phyloP scores from a whole-genome alignment of 92 coral and sea anemone species.

The Porites lobata region DNA sequence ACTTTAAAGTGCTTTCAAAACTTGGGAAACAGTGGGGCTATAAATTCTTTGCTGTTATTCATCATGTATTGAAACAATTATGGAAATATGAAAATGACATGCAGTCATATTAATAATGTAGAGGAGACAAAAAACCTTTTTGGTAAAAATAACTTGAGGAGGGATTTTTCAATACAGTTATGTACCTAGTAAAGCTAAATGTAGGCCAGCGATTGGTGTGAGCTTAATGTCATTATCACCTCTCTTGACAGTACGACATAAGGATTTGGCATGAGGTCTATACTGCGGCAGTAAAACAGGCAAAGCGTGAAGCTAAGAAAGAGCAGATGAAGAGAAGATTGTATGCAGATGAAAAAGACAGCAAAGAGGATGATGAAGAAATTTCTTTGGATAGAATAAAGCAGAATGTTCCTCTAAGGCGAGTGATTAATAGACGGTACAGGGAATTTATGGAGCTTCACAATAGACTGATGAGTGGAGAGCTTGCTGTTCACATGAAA shows the following conservation, averaged over 20 bases:
- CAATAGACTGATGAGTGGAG: constrained; percentile 80
- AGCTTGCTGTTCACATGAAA: constrained; percentile 78
- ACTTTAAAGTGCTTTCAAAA: too few relatives aligned
- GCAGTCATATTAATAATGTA: too few relatives aligned
- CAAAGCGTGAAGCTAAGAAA: constrained; percentile 46
- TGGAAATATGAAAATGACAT: too few relatives aligned
- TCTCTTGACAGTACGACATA: constrained; percentile 77
- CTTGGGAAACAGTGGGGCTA: too few relatives aligned
- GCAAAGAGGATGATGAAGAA: constrained; percentile 22
- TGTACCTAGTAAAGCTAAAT: too few relatives aligned
- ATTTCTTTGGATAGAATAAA: constrained; percentile 36
- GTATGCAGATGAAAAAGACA: constrained; percentile 1
- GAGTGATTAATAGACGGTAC: constrained; percentile 85
- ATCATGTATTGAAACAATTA: too few relatives aligned
- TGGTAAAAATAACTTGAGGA: too few relatives aligned
- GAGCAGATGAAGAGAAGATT: constrained; percentile 32
- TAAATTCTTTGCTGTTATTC: too few relatives aligned
- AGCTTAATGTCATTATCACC: too few relatives aligned
- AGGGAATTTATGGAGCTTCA: constrained; percentile 98
- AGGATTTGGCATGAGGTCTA: constrained; percentile 84
- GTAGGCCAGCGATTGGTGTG: too few relatives aligned
- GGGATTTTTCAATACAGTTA: too few relatives aligned
- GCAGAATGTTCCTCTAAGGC: constrained; percentile 34
- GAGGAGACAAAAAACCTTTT: too few relatives aligned
- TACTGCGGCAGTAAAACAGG: constrained; percentile 60